Evolutionary conservation across 2,888 invertebrate species (phyloP), one percentile per base, ranked within the genome.

Genomic region (Noctua janthe): DNA sequence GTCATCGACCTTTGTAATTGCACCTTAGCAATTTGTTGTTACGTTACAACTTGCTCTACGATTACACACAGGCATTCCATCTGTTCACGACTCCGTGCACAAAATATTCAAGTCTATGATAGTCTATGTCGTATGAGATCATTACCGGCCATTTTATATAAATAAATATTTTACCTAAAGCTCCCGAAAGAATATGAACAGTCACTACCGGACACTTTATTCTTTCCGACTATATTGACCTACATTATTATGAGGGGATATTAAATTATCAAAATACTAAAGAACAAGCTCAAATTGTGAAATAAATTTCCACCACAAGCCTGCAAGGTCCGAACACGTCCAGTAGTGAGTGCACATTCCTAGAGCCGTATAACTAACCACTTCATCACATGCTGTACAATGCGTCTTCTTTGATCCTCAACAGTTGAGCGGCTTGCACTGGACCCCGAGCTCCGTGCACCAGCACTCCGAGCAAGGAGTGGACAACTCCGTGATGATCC

Each of bases 371-470:
- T 78, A 90, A 83, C 84, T 76, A 82, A 80, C 80, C 72, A 76
- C 80, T 77, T 81, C 76, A 71, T 82, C 81, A 86, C 87, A 82
- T 86, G 82, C 90, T 93, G 91, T 93, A 93, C 92, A 93, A 89
- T 88, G 88, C 86, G 80, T 74, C 71, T 71, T 74, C 43, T 72
- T 13, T 51, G 67, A 70, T 74, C 47, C 35, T 89, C 80, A 90
- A 74, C 90, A 90, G 71, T 78, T 70, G n/a, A 85, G 85, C 71
- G 98, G 97, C 88, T 97, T 97, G 94, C 99, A 99, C 93, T 98
- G 98, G 80, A 99, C 99, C 71, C 99, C 99, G 83, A 98, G 95
- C 93, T 98, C 98, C 66, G 99, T 98, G 95, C 99, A 99, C 95
- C 98, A 98, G 94, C 99, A 99, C 95, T 98, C 98, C 88, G 98